These are phyloP conservation scores for Bovichtus diacanthus DNA, from an alignment of 2,797 vertebrate species.

Conservation along the genomic window DNA sequence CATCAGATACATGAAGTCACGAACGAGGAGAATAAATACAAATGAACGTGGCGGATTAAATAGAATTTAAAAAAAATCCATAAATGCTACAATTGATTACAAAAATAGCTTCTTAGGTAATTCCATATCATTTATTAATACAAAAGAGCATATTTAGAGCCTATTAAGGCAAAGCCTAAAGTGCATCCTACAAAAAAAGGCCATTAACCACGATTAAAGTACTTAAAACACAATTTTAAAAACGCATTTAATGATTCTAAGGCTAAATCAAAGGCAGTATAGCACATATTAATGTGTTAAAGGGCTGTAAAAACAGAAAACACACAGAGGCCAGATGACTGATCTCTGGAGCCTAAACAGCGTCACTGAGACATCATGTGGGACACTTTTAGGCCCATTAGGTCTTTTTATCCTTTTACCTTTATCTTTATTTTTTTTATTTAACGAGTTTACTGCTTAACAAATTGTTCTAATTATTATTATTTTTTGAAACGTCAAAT, in stretches of 20 bases:
- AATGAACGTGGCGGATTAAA: neutral
- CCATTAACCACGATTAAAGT: neutral
- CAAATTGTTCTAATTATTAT: neutral
- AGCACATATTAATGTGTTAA: neutral
- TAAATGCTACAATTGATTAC: neutral
- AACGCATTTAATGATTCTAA: neutral
- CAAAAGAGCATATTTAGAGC: neutral
- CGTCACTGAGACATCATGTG: conserved; percentile 63
- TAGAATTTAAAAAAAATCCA: neutral
- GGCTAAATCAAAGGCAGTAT: neutral
- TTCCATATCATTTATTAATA: neutral
- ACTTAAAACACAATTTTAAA: neutral
- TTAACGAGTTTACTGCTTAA: neutral
- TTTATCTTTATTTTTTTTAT: neutral
- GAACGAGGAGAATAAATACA: neutral
- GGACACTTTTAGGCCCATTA: conserved; percentile 21
- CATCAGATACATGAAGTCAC: neutral
- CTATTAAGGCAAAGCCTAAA: neutral
- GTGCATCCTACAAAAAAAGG: neutral
- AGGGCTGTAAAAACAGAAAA: conserved; percentile 6
- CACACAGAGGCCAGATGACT: conserved; percentile 27
- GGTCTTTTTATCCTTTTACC: neutral
- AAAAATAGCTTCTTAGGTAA: neutral
- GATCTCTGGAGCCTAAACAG: conserved; percentile 37
- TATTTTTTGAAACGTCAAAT: neutral